phyloP scores from a whole-genome alignment of 2,888 invertebrate genomes.

The Agelastica alni region DNA sequence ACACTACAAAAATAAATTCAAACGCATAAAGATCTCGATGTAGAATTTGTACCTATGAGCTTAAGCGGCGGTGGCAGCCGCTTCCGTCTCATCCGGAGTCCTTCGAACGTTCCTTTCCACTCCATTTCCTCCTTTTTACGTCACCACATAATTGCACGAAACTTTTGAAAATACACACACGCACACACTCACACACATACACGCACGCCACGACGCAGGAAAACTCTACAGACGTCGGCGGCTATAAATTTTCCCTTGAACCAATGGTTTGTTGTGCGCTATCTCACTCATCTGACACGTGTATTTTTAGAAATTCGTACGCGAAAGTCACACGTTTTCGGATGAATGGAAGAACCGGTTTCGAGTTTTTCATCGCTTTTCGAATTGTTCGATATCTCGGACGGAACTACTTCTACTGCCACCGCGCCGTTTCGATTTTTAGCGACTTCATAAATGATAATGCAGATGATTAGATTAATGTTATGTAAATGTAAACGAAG shows the following conservation, averaged over 20 bases:
- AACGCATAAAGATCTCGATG: too few relatives aligned
- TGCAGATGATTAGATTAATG: background rate
- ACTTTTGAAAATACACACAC: background rate
- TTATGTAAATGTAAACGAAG: background rate
- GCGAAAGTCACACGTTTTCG: conserved; percentile 8
- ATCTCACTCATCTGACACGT: conserved; percentile 13
- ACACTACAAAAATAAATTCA: too few relatives aligned
- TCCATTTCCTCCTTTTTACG: background rate
- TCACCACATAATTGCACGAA: background rate
- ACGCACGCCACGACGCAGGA: background rate
- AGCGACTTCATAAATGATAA: conserved; percentile 1
- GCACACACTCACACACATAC: conserved; percentile 1
- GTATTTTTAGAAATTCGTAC: conserved; percentile 14
- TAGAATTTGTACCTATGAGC: conserved; percentile 9
- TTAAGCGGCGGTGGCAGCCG: conserved; percentile 6
- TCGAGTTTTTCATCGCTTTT: conserved; percentile 6
- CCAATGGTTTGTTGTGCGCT: conserved; percentile 7
- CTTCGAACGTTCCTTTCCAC: background rate
- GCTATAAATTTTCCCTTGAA: conserved; percentile 15
- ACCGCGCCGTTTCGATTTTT: background rate
- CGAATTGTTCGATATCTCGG: background rate
- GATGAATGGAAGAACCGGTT: background rate
- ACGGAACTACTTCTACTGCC: too few relatives aligned
- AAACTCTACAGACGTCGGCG: conserved; percentile 1
- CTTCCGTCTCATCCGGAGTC: conserved; percentile 7